Base-by-base conservation (phyloP, 1,140 invertebrate species). In the Phthorimaea operculella region DNA sequence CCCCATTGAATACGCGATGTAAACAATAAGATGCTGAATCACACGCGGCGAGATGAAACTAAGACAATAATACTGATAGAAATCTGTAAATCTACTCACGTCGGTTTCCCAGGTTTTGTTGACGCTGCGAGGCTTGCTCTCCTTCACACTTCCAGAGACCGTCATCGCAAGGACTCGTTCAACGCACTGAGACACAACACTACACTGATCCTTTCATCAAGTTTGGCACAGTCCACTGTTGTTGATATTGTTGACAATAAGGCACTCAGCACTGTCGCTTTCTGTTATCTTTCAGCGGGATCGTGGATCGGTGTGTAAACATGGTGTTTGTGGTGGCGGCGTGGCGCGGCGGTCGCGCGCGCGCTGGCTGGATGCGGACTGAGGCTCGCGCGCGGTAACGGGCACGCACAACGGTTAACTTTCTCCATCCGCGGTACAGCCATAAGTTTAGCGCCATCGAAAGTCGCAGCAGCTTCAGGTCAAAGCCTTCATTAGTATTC, bases 371-470 rank as follows among this genome's bases (percentile, higher is more conserved):
- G 64, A 51, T 51, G 59, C 51, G 51, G 55, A 56, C 60, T 62
- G 69, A 60, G 55, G 28, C 48, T 45, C 45, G 49, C 59, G 57
- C 48, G 44, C 61, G 70, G 66, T 76, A 79, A 75, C 68, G 73
- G 74, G 76, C 62, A 76, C 76, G 75, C 70, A 78, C 76, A 76
- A 83, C 78, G 77, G 78, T 83, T 83, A 81, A 81, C 80, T 83
- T 83, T 82, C 81, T 82, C 81, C 72, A 60, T 57, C 62, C 58
- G 65, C 60, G 59, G 61, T 64, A 61, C 64, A 59, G 59, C 68
- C 66, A 76, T 74, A 78, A 76, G 60, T 67, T 72, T 64, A 57
- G 63, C 77, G 66, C 70, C 71, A 80, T 79, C 79, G 81, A 84
- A 84, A 84, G 81, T 81, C 70, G 60, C 60, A 56, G 58, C 68